Conservation (phyloP, 2,888 invertebrate species). For the Willowsia nigromaculata region DNA sequence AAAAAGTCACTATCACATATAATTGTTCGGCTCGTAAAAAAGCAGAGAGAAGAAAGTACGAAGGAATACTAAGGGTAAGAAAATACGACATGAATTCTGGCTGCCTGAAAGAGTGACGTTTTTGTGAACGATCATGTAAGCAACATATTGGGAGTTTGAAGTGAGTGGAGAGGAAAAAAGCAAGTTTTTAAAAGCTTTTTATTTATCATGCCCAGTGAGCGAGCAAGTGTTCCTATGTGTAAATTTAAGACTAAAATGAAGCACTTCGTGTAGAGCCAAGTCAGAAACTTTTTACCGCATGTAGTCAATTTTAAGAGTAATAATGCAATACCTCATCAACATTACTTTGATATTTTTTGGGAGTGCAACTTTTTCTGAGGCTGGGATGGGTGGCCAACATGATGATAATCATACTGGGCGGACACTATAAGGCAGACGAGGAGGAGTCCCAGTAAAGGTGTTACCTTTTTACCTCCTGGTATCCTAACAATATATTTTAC, state of each 20-base stretch:
- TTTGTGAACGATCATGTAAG: neutral
- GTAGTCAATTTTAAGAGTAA: conserved; percentile 7
- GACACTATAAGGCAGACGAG: conserved; percentile 75
- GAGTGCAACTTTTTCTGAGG: conserved; percentile 69
- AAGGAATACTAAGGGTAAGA: conserved; percentile 27
- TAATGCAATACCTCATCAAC: conserved; percentile 12
- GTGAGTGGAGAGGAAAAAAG: conserved; percentile 1
- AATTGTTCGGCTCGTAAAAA: neutral
- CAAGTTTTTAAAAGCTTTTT: conserved; percentile 14
- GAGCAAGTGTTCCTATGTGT: neutral
- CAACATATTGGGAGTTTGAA: neutral
- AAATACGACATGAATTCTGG: neutral
- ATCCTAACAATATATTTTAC: conserved; percentile 14
- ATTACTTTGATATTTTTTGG: conserved; percentile 37
- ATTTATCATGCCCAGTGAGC: conserved; percentile 17
- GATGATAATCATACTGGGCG: conserved; percentile 77
- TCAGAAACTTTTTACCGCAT: neutral
- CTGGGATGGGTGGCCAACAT: conserved; percentile 76
- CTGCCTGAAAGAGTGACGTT: conserved; percentile 30
- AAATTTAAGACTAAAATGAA: neutral
- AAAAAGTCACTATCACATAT: neutral
- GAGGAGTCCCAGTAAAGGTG: conserved; percentile 76
- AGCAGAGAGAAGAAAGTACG: conserved; percentile 33
- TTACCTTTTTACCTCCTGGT: conserved; percentile 70
- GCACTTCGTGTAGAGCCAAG: neutral